Percentiles rank a stretch among this genome's conserved stretches.
phyloP scores from a whole-genome alignment of 2,113 vertebrate species.

The Vombatus ursinus region DNA sequence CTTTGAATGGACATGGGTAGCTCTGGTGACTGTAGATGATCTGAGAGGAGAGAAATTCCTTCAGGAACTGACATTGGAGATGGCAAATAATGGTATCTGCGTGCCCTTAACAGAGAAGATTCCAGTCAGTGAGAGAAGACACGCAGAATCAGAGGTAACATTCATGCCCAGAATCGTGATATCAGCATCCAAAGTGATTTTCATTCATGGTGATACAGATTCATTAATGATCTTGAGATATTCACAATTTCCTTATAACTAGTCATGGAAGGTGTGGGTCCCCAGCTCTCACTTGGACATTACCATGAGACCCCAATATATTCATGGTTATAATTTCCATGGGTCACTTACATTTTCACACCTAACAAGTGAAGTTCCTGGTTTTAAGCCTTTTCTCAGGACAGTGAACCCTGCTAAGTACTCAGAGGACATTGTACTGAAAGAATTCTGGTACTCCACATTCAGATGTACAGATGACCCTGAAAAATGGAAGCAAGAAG shows the following conservation, averaged over 20 bases:
- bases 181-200: background rate
- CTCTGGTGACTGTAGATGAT: slow-evolving; percentile 8
- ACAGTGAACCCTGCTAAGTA: background rate
- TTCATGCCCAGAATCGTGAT: background rate
- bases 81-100: background rate
- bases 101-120: background rate
- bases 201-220: background rate
- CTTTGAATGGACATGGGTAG: slow-evolving; percentile 15
- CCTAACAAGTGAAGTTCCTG: background rate
- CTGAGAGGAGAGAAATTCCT: slow-evolving; percentile 3
- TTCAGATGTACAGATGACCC: background rate
- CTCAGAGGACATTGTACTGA: background rate
- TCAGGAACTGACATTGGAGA: background rate
- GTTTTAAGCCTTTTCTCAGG: background rate
- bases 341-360: background rate
- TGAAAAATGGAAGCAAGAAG: background rate
- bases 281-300: background rate
- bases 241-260: background rate
- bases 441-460: background rate
- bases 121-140: background rate
- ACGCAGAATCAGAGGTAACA: background rate
- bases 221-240: background rate
- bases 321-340: background rate
- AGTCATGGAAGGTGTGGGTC: too few relatives aligned
- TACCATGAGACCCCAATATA: background rate